These are phyloP conservation scores for Beroe ovata DNA, from an alignment of 37 sponge, comb jelly and placozoan species.

Conservation along the genomic window DNA sequence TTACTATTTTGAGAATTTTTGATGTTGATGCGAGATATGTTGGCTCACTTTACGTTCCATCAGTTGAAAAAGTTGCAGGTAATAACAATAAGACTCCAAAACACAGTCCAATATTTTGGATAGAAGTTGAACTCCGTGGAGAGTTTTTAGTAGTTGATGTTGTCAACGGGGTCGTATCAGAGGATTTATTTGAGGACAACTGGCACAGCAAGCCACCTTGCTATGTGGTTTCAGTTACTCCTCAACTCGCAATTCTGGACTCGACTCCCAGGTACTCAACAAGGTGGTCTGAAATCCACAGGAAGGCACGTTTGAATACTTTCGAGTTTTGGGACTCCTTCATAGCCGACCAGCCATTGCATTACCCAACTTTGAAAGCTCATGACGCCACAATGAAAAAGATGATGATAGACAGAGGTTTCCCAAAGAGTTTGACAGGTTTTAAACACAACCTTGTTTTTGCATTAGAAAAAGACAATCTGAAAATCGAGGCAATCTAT, in stretches of 20 bases:
- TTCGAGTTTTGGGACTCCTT: constrained; percentile 21
- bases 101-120: not conserved
- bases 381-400: constrained; percentile 12
- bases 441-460: constrained; percentile 54
- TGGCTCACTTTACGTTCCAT: constrained; percentile 15
- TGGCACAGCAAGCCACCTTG: not conserved
- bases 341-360: not conserved
- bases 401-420: constrained; percentile 28
- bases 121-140: not conserved
- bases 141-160: constrained; percentile 12
- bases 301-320: constrained; percentile 14
- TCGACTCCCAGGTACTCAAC: constrained; percentile 7
- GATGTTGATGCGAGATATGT: constrained; percentile 5
- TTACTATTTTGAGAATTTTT: not conserved
- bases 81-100: not conserved
- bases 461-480: constrained; percentile 36
- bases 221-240: constrained; percentile 34
- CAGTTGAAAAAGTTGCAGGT: constrained; percentile 13
- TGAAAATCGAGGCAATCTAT: constrained; percentile 46
- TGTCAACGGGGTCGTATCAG: not conserved
- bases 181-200: not conserved
- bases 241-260: constrained; percentile 1
- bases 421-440: constrained; percentile 39
- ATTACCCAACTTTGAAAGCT: not conserved
- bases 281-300: constrained; percentile 44